These are phyloP conservation scores for Scrobipalpa costella DNA, from an alignment of 2,888 invertebrate genomes.

Conservation along the genomic window DNA sequence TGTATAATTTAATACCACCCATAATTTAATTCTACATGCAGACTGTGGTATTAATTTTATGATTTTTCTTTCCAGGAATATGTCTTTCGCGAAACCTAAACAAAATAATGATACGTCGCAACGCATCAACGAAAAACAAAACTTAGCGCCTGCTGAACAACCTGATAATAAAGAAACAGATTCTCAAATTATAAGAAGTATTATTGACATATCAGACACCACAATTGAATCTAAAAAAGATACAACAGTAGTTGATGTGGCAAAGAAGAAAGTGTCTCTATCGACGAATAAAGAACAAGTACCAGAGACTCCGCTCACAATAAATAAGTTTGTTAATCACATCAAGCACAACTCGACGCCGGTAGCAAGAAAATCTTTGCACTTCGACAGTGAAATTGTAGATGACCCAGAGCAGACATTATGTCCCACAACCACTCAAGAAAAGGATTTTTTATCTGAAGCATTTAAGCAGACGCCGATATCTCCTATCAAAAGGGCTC, in stretches of 20 bases:
- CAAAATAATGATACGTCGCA: conserved; percentile 40
- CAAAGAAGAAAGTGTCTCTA: conserved; percentile 40
- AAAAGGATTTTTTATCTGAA: conserved; percentile 64
- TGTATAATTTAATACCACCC: conserved; percentile 33
- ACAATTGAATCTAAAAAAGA: conserved; percentile 46
- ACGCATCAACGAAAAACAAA: background rate
- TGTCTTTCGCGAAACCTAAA: conserved; percentile 52
- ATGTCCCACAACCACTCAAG: conserved; percentile 65
- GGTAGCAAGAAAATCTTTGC: conserved; percentile 65
- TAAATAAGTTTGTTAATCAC: conserved; percentile 63
- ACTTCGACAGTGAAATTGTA: conserved; percentile 50
- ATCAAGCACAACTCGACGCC: conserved; percentile 71
- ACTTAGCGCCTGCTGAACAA: conserved; percentile 35
- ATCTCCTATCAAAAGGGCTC: conserved; percentile 39
- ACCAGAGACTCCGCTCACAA: conserved; percentile 61
- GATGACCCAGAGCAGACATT: conserved; percentile 58
- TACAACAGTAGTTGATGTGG: conserved; percentile 45
- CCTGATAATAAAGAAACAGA: conserved; percentile 32
- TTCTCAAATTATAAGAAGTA: conserved; percentile 39
- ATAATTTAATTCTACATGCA: too few relatives aligned
- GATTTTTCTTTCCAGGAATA: conserved; percentile 45
- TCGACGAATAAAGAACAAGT: background rate
- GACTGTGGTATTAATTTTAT: too few relatives aligned
- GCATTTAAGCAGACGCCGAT: conserved; percentile 58
- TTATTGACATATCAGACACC: conserved; percentile 55